These are phyloP conservation scores for Pterobdella sp. DNA, from an alignment of 2,888 invertebrate species.

Conservation along the genomic window DNA sequence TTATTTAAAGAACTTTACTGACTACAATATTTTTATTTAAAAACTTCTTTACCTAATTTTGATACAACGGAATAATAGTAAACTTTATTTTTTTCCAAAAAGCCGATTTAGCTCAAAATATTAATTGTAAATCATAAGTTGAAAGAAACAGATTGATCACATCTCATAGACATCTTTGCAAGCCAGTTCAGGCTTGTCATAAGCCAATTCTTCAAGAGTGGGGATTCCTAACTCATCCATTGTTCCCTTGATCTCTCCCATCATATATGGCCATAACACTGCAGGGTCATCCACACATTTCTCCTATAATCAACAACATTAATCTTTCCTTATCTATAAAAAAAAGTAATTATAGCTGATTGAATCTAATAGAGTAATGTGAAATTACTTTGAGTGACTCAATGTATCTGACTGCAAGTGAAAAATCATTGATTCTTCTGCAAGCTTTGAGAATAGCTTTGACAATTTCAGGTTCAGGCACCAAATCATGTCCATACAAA, in stretches of 20 bases:
- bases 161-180: conserved; percentile 53
- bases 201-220: conserved; percentile 89
- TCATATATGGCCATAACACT: conserved; percentile 55
- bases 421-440: conserved; percentile 84
- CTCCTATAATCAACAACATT: too few relatives aligned
- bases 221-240: conserved; percentile 83
- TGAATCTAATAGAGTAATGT: neutral
- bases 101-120: too few relatives aligned
- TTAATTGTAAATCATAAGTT: too few relatives aligned
- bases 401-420: conserved; percentile 81
- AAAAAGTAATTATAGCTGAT: neutral
- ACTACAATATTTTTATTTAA: too few relatives aligned
- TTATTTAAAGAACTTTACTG: too few relatives aligned
- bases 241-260: conserved; percentile 78
- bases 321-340: too few relatives aligned
- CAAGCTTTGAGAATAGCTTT: conserved; percentile 79
- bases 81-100: too few relatives aligned
- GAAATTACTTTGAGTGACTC: conserved; percentile 68
- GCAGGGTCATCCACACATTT: conserved; percentile 71
- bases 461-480: conserved; percentile 84
- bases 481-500: conserved; percentile 75
- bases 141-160: too few relatives aligned
- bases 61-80: too few relatives aligned
- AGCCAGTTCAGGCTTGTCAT: conserved; percentile 90
- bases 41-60: too few relatives aligned